These are phyloP conservation scores for Oikopleura dioica DNA, from an alignment of 23 tunicate species.

Conservation along the genomic window DNA sequence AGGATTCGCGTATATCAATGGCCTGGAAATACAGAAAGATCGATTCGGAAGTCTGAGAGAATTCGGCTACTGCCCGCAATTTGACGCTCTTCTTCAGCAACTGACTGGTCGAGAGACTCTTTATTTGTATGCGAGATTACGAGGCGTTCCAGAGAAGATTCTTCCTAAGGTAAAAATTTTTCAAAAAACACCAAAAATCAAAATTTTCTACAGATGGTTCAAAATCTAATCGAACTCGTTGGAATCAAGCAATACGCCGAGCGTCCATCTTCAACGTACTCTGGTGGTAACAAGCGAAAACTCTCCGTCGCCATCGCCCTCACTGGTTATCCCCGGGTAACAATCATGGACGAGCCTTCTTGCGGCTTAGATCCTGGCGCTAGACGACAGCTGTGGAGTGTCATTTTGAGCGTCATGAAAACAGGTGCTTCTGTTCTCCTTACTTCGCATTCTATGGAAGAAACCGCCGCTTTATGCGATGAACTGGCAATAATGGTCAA, in stretches of 20 bases:
- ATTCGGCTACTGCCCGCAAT: slow-evolving; percentile 94
- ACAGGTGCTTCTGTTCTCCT: slow-evolving; percentile 7
- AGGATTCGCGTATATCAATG: slow-evolving; percentile 41
- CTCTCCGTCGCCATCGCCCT: slow-evolving; percentile 78
- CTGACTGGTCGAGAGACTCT: slow-evolving; percentile 90
- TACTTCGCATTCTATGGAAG: slow-evolving; percentile 2
- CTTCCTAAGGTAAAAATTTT: too few relatives aligned
- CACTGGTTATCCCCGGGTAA: slow-evolving; percentile 42
- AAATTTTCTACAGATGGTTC: too few relatives aligned
- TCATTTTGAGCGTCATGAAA: slow-evolving; percentile 9
- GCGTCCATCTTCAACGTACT: slow-evolving; percentile 45
- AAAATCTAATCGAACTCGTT: slow-evolving; percentile 26
- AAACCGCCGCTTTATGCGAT: neutral
- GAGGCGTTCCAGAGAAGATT: slow-evolving; percentile 75
- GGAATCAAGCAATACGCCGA: slow-evolving; percentile 31
- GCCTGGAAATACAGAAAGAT: neutral
- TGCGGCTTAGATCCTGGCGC: slow-evolving; percentile 98
- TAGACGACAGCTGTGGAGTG: slow-evolving; percentile 78
- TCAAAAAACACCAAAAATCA: too few relatives aligned
- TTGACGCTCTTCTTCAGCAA: slow-evolving; percentile 70
- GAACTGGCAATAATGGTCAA: slow-evolving; percentile 6
- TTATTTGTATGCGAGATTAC: slow-evolving; percentile 55
- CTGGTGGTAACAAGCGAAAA: slow-evolving; percentile 91
- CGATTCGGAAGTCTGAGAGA: slow-evolving; percentile 36
- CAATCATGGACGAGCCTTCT: slow-evolving; percentile 74